Base-by-base conservation (phyloP, 2,888 invertebrate species). In the Hypsopygia costalis region DNA sequence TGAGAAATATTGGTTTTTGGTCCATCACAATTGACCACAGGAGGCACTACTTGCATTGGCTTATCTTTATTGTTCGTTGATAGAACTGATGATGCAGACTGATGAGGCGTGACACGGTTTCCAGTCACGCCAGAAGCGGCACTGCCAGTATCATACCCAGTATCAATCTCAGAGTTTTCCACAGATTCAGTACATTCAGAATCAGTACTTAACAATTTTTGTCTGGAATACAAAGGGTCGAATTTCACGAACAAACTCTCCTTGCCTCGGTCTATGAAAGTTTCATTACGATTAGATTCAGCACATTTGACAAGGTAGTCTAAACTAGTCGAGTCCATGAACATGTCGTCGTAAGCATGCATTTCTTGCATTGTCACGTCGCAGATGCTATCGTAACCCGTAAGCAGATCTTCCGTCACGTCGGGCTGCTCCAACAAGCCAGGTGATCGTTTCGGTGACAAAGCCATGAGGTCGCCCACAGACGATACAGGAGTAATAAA, bases 221-320 rank as follows among this genome's bases (percentile, higher is more conserved):
- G 64, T 32, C 62, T 62, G 6, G 86, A 74, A 59, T 85, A 86
- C 16, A 92, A 57, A 1, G 92, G 92, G 62, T 92, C 92, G 56
- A 92, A 92, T 53, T 91, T 93, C 6, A 93, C 91, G 74, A 92
- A 93, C 34, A 94, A 80, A 40, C 93, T 93, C 63, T 93, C 91
- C 44, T 92, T 91, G 44, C 82, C 69, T 42, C 79, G 68, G 55
- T 86, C 86, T 44, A 81, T 62, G 22, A 64, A 55, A 36, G 57
- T 79, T 25, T 69, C 64, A 41, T 78, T 71, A 11, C 71, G 61
- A 56, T 78, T 73, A 3, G 87, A 75, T 60, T 83, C 75, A 3
- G 83, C 73, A 52, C 88, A 89, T 47, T 82, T 82, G 27, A 89
- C 76, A 8, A 91, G 74, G 53, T 88, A 91, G 58, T 91, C 91